Base-by-base conservation (phyloP, 2,113 vertebrate genomes). In the Petaurus breviceps region DNA sequence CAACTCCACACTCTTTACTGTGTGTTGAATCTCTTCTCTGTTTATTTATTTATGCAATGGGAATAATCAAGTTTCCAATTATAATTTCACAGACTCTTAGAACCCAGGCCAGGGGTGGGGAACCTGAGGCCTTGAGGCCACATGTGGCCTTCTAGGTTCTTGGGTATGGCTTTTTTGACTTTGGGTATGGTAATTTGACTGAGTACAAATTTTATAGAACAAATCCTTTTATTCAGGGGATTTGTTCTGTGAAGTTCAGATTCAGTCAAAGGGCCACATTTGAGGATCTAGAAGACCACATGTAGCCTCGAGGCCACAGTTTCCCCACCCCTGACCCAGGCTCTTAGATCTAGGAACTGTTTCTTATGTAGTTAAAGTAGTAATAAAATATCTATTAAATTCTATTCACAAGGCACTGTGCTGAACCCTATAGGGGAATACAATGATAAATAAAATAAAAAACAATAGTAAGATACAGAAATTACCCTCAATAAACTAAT, bases 1-100 rank as follows among this genome's bases (percentile, higher is more conserved):
- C 43, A 93, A 68, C 55, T 95, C 37, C 0, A 5, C 49, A 90
- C 96, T 94, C 47, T 95, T 91, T 92, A 23, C 51, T 26, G 89
- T 68, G 14, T 77, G 14, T 61, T 93, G n/a, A 77, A 28, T 8
- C 52, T 54, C 84, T 89, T 90, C 61, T 89, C 57, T 91, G 51
- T 61, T 96, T 94, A 94, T 31, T 89, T 95, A 47, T 25, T 55
- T 94, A 93, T 53, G 91, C 51, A 92, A 96, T 26, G 51, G 61
- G 51, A 52, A 95, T 92, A 89, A 93, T 24, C 95, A 5, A 52
- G 31, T 92, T 2, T 93, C 95, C 51, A 55, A 77, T 94, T 9
- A n/a, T 77, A 0, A 94, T 92, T 90, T 92, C 90, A 92, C 37
- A 19, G 92, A 1, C 28, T 47, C 68, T 97, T 55, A 9, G 96